Conservation (phyloP, 2,888 invertebrate species). For the Azorinus chamasolen region DNA sequence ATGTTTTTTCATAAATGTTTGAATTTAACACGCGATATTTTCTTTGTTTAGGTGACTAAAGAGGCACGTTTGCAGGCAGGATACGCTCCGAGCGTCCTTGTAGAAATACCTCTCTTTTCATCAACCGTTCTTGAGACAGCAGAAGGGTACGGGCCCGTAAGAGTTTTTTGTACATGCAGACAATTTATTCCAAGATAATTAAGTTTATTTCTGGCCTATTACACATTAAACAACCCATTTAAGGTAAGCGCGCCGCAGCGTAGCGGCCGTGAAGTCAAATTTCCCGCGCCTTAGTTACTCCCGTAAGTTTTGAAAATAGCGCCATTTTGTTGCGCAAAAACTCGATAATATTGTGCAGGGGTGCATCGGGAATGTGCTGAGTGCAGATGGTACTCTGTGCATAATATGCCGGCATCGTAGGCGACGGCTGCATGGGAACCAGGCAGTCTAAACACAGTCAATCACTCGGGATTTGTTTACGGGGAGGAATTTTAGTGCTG, state of each 20-base stretch:
- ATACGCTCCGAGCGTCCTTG: too few species aligned
- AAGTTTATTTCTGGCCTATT: too few species aligned
- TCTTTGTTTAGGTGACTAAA: conserved; percentile 48
- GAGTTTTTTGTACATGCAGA: too few species aligned
- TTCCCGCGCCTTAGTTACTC: conserved; percentile 58
- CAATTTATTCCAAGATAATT: too few species aligned
- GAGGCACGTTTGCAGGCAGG: not conserved
- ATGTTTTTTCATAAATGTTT: conserved; percentile 61
- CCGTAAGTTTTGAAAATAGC: conserved; percentile 61
- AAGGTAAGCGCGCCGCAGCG: conserved; percentile 18
- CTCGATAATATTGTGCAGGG: conserved; percentile 58
- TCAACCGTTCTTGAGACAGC: too few species aligned
- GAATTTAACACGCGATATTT: conserved; percentile 57
- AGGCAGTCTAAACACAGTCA: too few species aligned
- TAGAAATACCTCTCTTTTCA: too few species aligned
- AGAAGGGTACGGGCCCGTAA: too few species aligned
- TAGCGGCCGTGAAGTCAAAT: conserved; percentile 47
- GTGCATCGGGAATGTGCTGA: conserved; percentile 32
- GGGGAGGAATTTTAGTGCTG: too few species aligned
- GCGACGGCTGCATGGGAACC: not conserved
- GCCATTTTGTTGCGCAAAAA: conserved; percentile 57
- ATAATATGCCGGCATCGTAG: conserved; percentile 10
- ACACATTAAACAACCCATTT: too few species aligned
- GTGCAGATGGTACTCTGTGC: conserved; percentile 43
- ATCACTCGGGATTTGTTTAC: too few species aligned